A percentile compares a stretch with the other conserved stretches of the same genome.
These are phyloP conservation scores for Drosophila micromelanica DNA, from an alignment of 1,140 invertebrate species.

Conservation along the genomic window DNA sequence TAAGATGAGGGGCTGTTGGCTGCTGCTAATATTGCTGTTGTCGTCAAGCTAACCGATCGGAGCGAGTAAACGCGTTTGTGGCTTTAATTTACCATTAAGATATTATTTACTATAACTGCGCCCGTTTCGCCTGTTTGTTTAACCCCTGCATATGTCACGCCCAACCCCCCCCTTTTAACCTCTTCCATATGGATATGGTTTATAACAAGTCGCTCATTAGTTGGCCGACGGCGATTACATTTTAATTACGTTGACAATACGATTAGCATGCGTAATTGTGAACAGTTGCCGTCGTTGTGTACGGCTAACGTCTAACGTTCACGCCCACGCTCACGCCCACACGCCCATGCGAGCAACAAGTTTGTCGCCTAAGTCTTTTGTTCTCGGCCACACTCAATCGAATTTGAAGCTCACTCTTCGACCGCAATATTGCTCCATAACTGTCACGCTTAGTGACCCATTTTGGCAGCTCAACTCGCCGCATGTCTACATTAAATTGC, in stretches of 20 bases:
- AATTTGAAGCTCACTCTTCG: conserved; percentile 27
- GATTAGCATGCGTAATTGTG: conserved; percentile 80
- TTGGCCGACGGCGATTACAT: conserved; percentile 65
- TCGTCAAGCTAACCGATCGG: conserved; percentile 6
- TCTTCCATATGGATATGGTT: conserved; percentile 37
- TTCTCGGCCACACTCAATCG: conserved; percentile 30
- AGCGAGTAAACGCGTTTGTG: conserved; percentile 62
- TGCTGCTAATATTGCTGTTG: conserved; percentile 1
- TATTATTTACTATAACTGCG: conserved; percentile 70
- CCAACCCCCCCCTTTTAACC: neutral
- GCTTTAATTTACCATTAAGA: conserved; percentile 77
- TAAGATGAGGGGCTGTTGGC: conserved; percentile 15
- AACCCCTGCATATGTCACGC: neutral
- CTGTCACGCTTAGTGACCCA: conserved; percentile 77
- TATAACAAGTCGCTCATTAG: conserved; percentile 69
- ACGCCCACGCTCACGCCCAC: conserved; percentile 32
- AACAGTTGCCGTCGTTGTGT: conserved; percentile 19
- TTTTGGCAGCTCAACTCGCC: conserved; percentile 45
- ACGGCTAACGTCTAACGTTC: conserved; percentile 19
- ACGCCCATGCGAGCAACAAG: conserved; percentile 17
- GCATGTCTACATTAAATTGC: conserved; percentile 49
- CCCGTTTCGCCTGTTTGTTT: conserved; percentile 16
- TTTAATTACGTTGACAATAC: conserved; percentile 80
- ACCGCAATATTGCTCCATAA: conserved; percentile 72
- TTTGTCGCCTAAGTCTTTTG: conserved; percentile 69